phyloP scores from a whole-genome alignment of 2,888 invertebrate genomes.

The Entomobrya proxima region DNA sequence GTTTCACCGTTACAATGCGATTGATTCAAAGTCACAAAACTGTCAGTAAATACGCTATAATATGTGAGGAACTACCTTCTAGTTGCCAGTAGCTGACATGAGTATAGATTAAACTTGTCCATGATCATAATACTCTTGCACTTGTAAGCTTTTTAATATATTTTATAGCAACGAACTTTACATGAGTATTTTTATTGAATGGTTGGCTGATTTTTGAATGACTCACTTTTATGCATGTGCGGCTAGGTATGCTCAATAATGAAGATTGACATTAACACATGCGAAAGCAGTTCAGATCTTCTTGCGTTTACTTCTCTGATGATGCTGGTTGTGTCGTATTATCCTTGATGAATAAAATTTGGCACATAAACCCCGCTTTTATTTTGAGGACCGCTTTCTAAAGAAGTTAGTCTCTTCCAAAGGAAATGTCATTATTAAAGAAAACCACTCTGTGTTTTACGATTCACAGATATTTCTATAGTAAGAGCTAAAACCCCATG shows the following conservation, averaged over 20 bases:
- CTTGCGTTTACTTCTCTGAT: neutral
- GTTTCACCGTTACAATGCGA: too few relatives aligned
- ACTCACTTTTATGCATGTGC: neutral
- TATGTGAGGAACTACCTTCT: too few relatives aligned
- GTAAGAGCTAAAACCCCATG: neutral
- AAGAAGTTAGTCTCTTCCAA: constrained; percentile 5
- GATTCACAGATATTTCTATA: neutral
- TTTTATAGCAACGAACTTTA: too few relatives aligned
- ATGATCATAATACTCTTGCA: too few relatives aligned
- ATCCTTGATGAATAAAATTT: constrained; percentile 45
- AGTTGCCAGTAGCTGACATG: too few relatives aligned
- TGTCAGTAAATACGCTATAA: too few relatives aligned
- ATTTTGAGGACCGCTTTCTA: neutral
- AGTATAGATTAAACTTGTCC: too few relatives aligned
- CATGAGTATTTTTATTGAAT: neutral
- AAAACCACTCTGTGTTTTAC: constrained; percentile 14
- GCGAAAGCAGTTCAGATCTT: constrained; percentile 4
- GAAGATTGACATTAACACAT: constrained; percentile 47
- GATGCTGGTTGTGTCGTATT: neutral
- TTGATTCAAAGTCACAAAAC: too few relatives aligned
- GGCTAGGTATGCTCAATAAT: neutral
- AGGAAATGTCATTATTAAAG: constrained; percentile 32
- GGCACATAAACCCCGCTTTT: constrained; percentile 49
- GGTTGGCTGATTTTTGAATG: neutral
- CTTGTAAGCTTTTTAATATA: too few relatives aligned